phyloP scores from a whole-genome alignment of 2,113 vertebrate genomes.

The Holacanthus passer region DNA sequence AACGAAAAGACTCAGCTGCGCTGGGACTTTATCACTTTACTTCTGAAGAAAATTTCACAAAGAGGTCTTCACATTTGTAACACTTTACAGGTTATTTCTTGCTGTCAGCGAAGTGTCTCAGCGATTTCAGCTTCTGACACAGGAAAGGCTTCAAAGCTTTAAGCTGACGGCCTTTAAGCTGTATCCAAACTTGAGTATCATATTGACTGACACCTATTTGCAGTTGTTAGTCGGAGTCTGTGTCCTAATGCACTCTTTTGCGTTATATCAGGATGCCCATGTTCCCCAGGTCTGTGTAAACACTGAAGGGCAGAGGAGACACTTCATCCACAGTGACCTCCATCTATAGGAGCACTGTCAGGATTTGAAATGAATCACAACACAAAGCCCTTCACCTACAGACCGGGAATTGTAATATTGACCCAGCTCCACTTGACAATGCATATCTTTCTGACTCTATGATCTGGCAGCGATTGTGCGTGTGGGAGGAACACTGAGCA shows the following conservation, averaged over 20 bases:
- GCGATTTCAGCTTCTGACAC: neutral
- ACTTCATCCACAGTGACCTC: constrained; percentile 70
- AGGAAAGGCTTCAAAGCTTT: constrained; percentile 17
- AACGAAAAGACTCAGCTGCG: neutral
- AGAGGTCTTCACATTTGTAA: neutral
- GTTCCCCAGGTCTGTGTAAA: constrained; percentile 60
- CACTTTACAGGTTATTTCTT: neutral
- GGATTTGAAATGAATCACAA: constrained; percentile 62
- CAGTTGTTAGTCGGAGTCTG: constrained; percentile 17
- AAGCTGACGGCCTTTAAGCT: constrained; percentile 32
- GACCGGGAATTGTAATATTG: constrained; percentile 73
- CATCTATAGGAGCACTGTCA: constrained; percentile 49
- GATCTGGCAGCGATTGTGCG: constrained; percentile 52
- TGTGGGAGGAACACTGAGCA: constrained; percentile 68
- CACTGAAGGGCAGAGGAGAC: constrained; percentile 59
- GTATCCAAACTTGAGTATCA: constrained; percentile 5
- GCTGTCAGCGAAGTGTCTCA: neutral
- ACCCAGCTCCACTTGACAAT: constrained; percentile 74
- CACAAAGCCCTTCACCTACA: constrained; percentile 65
- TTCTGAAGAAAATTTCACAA: neutral
- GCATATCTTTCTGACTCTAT: constrained; percentile 70
- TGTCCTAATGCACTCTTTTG: constrained; percentile 22
- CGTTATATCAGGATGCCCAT: constrained; percentile 33
- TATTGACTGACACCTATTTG: constrained; percentile 36
- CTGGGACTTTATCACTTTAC: neutral